phyloP scores from a whole-genome alignment of 2,797 vertebrate genomes.

The Ptychadena robeensis region DNA sequence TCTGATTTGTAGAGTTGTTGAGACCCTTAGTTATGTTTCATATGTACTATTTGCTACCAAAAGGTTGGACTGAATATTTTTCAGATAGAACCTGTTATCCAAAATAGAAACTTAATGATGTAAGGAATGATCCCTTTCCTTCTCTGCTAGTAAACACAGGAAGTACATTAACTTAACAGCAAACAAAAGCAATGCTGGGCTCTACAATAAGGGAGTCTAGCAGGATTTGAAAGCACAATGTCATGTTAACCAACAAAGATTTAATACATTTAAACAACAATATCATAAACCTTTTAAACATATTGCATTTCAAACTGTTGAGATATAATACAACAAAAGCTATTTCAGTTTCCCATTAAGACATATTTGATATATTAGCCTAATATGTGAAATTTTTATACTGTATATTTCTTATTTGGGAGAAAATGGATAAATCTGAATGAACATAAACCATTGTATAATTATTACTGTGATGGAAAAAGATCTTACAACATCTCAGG shows the following conservation, averaged over 20 bases:
- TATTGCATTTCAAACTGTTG: neutral
- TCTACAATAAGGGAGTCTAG: neutral
- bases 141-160: neutral
- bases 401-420: slow-evolving; percentile 20
- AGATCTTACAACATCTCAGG: slow-evolving; percentile 57
- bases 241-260: too few species aligned
- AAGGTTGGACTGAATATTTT: too few species aligned
- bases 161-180: neutral
- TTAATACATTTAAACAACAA: too few species aligned
- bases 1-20: too few species aligned
- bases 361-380: neutral
- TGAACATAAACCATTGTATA: slow-evolving; percentile 47
- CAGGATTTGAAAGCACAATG: too few species aligned
- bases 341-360: neutral
- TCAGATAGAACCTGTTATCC: too few species aligned
- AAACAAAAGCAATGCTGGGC: neutral
- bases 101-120: neutral
- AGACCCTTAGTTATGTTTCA: too few species aligned
- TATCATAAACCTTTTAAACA: neutral
- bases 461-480: slow-evolving; percentile 52
- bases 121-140: neutral
- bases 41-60: too few species aligned
- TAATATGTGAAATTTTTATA: neutral
- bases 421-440: slow-evolving; percentile 5
- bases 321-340: neutral